These are phyloP conservation scores for Apis laboriosa DNA, from an alignment of 1,140 invertebrate genomes.

Conservation along the genomic window DNA sequence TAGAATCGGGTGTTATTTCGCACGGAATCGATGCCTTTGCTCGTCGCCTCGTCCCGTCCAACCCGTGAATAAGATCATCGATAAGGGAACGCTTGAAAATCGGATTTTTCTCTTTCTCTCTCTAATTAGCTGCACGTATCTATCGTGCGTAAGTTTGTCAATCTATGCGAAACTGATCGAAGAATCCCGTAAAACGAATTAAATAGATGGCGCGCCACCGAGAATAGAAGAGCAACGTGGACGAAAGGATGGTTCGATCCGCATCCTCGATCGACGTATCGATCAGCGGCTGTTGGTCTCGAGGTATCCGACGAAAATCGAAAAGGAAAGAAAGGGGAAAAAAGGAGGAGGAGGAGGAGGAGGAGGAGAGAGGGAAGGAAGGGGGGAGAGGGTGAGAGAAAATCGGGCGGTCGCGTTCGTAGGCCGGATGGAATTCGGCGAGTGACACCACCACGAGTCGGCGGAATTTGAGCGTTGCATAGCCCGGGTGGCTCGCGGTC, in stretches of 20 bases:
- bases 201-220: too few relatives aligned
- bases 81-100: background rate
- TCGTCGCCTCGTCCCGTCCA: too few relatives aligned
- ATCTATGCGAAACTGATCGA: too few relatives aligned
- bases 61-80: background rate
- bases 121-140: too few relatives aligned
- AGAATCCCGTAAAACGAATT: background rate
- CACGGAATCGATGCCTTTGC: conserved; percentile 34
- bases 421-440: conserved; percentile 59
- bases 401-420: conserved; percentile 57
- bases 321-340: background rate
- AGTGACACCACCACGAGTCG: conserved; percentile 68
- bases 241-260: conserved; percentile 6
- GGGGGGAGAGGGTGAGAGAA: conserved; percentile 28
- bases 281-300: background rate
- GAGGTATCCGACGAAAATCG: conserved; percentile 18
- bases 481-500: conserved; percentile 60
- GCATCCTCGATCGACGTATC: conserved; percentile 16
- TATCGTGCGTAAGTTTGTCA: too few relatives aligned
- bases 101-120: too few relatives aligned
- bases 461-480: conserved; percentile 67
- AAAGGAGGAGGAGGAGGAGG: background rate
- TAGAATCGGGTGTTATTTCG: conserved; percentile 56
- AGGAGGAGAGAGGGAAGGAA: background rate
- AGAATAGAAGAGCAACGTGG: background rate